A percentile compares a stretch with the other conserved stretches of the same genome.
Conservation (phyloP, 2,888 invertebrate genomes). For the Ornithoptera priamus region DNA sequence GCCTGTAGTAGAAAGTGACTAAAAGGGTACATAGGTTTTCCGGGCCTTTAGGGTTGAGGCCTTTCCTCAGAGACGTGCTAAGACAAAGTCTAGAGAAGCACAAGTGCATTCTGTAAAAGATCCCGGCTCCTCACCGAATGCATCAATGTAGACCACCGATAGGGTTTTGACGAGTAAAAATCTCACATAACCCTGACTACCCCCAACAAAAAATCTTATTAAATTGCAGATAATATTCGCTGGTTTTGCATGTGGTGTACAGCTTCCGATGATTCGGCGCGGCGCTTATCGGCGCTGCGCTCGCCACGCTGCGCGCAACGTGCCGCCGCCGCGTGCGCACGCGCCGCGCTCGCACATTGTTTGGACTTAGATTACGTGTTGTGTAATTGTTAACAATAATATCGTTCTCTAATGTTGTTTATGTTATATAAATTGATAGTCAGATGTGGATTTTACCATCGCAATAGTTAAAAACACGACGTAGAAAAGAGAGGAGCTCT, state of each 20-base stretch:
- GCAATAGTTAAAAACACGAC: not conserved
- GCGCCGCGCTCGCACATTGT: constrained; percentile 23
- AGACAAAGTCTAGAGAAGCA: too few species aligned
- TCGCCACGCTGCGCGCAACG: constrained; percentile 28
- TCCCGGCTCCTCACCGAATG: too few species aligned
- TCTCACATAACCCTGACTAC: too few species aligned
- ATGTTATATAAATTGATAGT: not conserved
- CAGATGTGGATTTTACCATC: not conserved
- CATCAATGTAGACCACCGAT: too few species aligned
- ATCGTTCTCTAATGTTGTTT: constrained; percentile 14
- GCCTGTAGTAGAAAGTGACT: too few species aligned
- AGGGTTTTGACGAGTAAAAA: too few species aligned
- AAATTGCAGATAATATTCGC: too few species aligned
- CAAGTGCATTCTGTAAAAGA: too few species aligned
- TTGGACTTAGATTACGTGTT: constrained; percentile 26
- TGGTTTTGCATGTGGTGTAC: not conserved
- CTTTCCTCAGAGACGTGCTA: too few species aligned
- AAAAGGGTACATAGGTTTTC: too few species aligned
- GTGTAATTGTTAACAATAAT: constrained; percentile 24
- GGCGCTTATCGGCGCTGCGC: constrained; percentile 14
- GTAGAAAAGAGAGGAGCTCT: not conserved
- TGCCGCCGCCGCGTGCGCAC: constrained; percentile 28
- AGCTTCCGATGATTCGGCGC: not conserved
- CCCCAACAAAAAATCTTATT: too few species aligned
- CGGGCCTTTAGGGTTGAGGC: too few species aligned